Conservation (phyloP, 2,888 invertebrate genomes). For the Latrodectus elegans region DNA sequence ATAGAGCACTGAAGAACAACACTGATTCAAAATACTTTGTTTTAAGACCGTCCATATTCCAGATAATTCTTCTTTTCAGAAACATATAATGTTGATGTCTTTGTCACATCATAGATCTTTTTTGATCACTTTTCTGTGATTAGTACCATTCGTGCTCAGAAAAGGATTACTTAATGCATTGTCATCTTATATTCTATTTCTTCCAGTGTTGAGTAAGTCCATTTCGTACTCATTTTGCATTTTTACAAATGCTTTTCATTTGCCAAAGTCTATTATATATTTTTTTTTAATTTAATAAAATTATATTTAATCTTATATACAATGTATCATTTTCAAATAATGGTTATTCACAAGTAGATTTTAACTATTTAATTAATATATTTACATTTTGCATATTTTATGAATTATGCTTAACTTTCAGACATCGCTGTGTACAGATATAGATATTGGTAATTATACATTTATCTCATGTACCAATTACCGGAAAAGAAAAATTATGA, state of each 20-base stretch:
- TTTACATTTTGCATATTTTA: neutral
- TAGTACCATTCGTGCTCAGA: neutral
- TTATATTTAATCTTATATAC: neutral
- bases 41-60: slow-evolving; percentile 12
- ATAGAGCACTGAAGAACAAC: neutral
- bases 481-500: too few species aligned
- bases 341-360: neutral
- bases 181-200: neutral
- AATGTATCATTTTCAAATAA: neutral
- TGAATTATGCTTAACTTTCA: neutral
- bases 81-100: neutral
- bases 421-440: neutral
- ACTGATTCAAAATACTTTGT: neutral
- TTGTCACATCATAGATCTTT: neutral
- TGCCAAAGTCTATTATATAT: too few species aligned
- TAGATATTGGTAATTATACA: too few species aligned
- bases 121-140: neutral
- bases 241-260: too few species aligned
- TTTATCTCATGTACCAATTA: too few species aligned
- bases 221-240: neutral
- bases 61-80: slow-evolving; percentile 17
- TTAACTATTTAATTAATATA: neutral
- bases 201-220: neutral
- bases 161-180: too few species aligned
- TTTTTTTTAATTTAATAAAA: too few species aligned